Percentiles rank a stretch among this genome's conserved stretches.
These are phyloP conservation scores for Manis crassicaudata DNA, from an alignment of 2,797 vertebrate species.

Conservation along the genomic window DNA sequence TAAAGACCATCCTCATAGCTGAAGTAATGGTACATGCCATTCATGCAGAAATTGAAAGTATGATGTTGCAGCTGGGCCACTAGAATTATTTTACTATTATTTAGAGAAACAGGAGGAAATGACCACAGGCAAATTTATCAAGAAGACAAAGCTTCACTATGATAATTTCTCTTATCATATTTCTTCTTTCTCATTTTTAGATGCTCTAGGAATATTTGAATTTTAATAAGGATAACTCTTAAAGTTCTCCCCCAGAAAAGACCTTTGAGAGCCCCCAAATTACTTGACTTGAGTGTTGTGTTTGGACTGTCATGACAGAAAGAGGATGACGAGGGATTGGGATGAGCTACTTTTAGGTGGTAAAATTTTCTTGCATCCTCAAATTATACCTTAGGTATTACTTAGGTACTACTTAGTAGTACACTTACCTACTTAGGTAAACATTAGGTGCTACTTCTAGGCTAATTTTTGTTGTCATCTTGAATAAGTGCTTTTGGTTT, in stretches of 20 bases:
- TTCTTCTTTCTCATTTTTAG: not conserved
- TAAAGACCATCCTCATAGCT: not conserved
- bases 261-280: not conserved
- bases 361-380: not conserved
- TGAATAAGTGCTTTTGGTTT: not conserved
- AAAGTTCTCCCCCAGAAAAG: not conserved
- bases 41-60: not conserved
- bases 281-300: not conserved
- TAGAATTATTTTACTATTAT: not conserved
- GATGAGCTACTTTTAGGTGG: not conserved
- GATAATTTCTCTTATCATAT: not conserved
- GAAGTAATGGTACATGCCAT: not conserved
- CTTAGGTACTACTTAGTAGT: too few species aligned
- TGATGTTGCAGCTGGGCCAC: not conserved
- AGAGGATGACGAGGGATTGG: not conserved
- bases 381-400: not conserved
- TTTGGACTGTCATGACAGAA: not conserved
- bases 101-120: not conserved
- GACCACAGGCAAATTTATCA: not conserved
- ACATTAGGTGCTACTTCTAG: not conserved
- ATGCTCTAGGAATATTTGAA: not conserved
- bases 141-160: not conserved
- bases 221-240: not conserved
- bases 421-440: too few species aligned
- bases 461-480: not conserved